Conservation (phyloP, 2,888 invertebrate species). For the Drosophila sordidula region DNA sequence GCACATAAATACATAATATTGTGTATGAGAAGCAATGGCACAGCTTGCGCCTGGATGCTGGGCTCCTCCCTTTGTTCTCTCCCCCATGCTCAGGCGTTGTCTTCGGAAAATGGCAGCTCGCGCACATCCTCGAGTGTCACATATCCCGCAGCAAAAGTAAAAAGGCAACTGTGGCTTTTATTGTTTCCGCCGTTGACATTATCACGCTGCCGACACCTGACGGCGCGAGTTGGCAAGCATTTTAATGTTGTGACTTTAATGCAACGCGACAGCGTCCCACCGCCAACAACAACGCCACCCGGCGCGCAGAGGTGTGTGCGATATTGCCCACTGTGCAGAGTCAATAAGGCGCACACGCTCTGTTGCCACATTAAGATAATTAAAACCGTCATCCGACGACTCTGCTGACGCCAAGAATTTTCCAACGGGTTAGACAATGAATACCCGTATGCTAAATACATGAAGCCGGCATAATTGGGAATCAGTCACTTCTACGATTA, state of each 20-base stretch:
- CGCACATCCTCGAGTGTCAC: constrained; percentile 43
- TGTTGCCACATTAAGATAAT: constrained; percentile 66
- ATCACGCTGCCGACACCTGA: constrained; percentile 73
- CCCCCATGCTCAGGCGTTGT: constrained; percentile 31
- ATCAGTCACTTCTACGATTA: constrained; percentile 1
- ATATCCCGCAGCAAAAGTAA: constrained; percentile 57
- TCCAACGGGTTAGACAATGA: constrained; percentile 40
- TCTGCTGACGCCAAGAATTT: constrained; percentile 12
- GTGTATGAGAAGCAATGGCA: constrained; percentile 32
- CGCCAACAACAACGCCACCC: constrained; percentile 5
- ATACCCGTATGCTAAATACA: constrained; percentile 31
- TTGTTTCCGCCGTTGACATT: constrained; percentile 80
- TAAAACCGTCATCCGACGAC: constrained; percentile 48
- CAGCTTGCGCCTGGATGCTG: constrained; percentile 34
- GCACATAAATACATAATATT: constrained; percentile 7
- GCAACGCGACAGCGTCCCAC: constrained; percentile 52
- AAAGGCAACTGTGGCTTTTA: constrained; percentile 75
- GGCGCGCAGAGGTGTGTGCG: constrained; percentile 14
- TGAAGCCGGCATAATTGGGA: constrained; percentile 34
- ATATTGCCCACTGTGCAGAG: constrained; percentile 37
- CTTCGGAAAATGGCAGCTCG: constrained; percentile 44
- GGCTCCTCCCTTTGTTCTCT: constrained; percentile 22
- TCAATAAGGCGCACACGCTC: constrained; percentile 62
- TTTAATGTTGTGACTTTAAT: constrained; percentile 68
- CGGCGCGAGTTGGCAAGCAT: constrained; percentile 55